phyloP scores from a whole-genome alignment of 2,888 invertebrate genomes.

The Limnephilus auricula region DNA sequence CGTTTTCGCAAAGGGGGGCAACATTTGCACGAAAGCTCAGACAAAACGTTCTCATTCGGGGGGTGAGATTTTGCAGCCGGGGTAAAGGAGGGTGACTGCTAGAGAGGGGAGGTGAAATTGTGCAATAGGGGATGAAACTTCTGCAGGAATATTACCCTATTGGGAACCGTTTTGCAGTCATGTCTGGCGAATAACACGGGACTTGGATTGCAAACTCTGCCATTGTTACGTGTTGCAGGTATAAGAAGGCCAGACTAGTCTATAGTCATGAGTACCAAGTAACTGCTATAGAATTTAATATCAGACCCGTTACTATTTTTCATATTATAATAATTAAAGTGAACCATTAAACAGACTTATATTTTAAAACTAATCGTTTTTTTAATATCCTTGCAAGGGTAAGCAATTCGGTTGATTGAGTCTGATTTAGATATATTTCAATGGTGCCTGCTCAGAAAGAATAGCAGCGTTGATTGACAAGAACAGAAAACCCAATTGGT shows the following conservation, averaged over 20 bases:
- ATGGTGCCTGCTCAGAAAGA: no score
- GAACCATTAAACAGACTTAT: not conserved
- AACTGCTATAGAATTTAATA: not conserved
- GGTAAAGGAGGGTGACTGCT: conserved; percentile 31
- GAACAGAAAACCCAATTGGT: no score
- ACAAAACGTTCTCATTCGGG: conserved; percentile 33
- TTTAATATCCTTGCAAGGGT: not conserved
- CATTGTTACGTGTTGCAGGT: not conserved
- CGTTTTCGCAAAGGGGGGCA: conserved; percentile 11
- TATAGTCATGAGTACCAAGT: not conserved
- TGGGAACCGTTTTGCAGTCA: conserved; percentile 57
- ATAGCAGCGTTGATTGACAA: no score
- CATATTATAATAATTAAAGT: not conserved
- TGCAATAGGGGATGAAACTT: conserved; percentile 50
- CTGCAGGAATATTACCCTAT: conserved; percentile 61
- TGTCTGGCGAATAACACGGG: conserved; percentile 52
- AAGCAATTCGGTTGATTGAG: not conserved
- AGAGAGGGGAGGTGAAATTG: conserved; percentile 32
- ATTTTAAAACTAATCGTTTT: not conserved
- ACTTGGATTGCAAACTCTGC: conserved; percentile 18
- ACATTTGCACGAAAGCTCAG: conserved; percentile 37
- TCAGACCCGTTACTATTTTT: not conserved
- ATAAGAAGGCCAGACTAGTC: not conserved
- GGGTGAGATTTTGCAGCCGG: conserved; percentile 17
- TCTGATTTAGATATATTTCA: not conserved